Conservation (phyloP, 2,113 vertebrate species). For the Cyrtonyx montezumae region DNA sequence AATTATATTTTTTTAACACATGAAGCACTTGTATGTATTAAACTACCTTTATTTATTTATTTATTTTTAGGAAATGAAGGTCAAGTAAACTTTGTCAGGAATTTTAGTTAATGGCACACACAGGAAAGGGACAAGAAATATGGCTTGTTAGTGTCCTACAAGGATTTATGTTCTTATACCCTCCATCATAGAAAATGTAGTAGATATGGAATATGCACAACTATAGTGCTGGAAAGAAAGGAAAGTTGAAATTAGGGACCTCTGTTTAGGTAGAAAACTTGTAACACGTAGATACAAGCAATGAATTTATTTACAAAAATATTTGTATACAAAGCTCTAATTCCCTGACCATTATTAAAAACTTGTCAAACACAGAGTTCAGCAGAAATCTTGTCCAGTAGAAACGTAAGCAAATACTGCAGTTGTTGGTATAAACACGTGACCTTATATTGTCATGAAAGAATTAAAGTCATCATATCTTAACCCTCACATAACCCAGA, state of each 20-base stretch:
- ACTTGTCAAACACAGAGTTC: neutral
- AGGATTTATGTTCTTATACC: neutral
- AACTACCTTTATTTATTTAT: neutral
- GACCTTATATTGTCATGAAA: neutral
- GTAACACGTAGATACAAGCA: neutral
- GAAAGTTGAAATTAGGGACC: neutral
- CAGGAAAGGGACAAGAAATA: neutral
- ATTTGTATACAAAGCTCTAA: neutral
- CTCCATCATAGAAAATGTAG: no score
- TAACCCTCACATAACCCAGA: neutral
- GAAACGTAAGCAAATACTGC: neutral
- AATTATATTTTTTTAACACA: neutral
- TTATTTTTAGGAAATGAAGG: neutral
- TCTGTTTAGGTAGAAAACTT: neutral
- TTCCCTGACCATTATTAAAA: neutral
- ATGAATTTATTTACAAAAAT: neutral
- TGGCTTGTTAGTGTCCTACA: neutral
- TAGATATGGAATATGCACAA: neutral
- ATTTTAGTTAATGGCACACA: neutral
- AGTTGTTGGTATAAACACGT: neutral
- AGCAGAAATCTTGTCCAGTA: neutral
- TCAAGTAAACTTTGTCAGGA: accelerated
- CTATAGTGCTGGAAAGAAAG: neutral
- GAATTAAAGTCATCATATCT: neutral
- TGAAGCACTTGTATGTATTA: neutral